phyloP scores from a whole-genome alignment of 2,797 vertebrate genomes.

The Linurgus olivaceus region DNA sequence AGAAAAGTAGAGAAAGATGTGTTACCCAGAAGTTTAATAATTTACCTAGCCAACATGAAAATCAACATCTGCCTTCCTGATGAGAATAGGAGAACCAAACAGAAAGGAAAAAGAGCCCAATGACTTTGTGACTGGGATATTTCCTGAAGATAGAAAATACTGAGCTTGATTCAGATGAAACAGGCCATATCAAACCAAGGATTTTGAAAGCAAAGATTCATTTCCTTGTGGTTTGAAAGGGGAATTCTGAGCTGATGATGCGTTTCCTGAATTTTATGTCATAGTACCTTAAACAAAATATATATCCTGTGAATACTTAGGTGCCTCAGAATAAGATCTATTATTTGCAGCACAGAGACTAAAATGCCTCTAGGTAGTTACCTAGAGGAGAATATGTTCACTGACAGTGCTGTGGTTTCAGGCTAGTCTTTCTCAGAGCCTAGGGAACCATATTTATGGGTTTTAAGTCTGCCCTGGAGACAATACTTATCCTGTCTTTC shows the following conservation, averaged over 20 bases:
- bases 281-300: not conserved
- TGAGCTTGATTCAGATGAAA: not conserved
- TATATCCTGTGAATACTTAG: not conserved
- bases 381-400: not conserved
- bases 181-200: not conserved
- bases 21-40: not conserved
- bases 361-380: not conserved
- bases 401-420: not conserved
- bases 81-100: not conserved
- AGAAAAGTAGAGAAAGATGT: not conserved
- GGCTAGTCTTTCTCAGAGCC: not conserved
- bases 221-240: not conserved
- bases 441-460: not conserved
- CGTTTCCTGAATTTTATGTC: not conserved
- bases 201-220: not conserved
- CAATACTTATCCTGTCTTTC: not conserved
- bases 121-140: not conserved
- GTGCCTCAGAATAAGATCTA: not conserved
- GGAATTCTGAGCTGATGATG: not conserved
- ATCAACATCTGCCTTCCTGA: not conserved
- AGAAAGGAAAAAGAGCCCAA: not conserved
- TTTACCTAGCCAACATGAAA: not conserved
- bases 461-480: not conserved
- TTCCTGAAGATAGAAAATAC: not conserved
- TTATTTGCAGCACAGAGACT: not conserved